These are phyloP conservation scores for Acronicta leporina DNA, from an alignment of 2,888 invertebrate species.

Conservation along the genomic window DNA sequence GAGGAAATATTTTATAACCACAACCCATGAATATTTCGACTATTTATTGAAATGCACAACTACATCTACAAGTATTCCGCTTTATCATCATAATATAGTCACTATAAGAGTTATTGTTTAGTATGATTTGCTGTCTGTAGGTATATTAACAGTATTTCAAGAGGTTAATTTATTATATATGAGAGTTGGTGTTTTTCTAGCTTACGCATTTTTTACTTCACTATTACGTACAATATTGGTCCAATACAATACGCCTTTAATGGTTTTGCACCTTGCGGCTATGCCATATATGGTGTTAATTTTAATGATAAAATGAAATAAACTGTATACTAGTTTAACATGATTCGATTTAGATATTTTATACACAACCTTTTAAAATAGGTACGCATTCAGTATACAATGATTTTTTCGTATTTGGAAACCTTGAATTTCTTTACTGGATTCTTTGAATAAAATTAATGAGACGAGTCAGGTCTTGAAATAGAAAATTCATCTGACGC, in stretches of 20 bases:
- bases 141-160: slow-evolving; percentile 11
- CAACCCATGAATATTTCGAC: no score
- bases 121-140: slow-evolving; percentile 12
- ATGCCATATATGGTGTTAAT: background rate
- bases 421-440: background rate
- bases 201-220: slow-evolving; percentile 11
- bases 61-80: no score
- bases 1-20: no score
- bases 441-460: slow-evolving; percentile 12
- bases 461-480: slow-evolving; percentile 18
- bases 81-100: no score
- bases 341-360: no score
- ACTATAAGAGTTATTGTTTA: slow-evolving; percentile 12
- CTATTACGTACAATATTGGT: slow-evolving; percentile 6
- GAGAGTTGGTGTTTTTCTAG: slow-evolving; percentile 22
- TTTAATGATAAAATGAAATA: background rate
- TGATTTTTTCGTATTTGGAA: background rate
- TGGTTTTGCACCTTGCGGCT: slow-evolving; percentile 12
- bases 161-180: background rate
- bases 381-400: no score
- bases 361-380: background rate
- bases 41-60: no score
- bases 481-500: slow-evolving; percentile 35
- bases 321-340: no score
- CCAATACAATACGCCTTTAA: background rate